These are phyloP conservation scores for Phragmatobia fuliginosa DNA, from an alignment of 2,888 invertebrate species.

Conservation along the genomic window DNA sequence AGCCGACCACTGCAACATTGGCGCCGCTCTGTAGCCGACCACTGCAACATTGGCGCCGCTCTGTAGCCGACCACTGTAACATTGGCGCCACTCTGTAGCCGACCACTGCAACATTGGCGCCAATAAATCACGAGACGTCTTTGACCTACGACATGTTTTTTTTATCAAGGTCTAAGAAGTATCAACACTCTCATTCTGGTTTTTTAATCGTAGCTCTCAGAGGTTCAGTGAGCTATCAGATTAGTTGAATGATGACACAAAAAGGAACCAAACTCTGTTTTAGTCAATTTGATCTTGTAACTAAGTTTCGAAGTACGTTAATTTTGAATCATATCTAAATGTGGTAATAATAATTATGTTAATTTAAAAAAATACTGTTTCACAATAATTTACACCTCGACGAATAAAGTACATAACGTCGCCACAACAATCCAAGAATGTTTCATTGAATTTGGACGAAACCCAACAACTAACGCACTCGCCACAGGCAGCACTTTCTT, in stretches of 20 bases:
- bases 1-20: not conserved
- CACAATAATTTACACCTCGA: not conserved
- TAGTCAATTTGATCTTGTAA: not conserved
- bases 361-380: no score
- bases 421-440: not conserved
- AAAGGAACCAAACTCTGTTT: not conserved
- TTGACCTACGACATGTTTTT: not conserved
- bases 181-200: no score
- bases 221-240: no score
- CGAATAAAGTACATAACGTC: not conserved
- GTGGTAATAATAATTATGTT: no score
- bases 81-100: not conserved
- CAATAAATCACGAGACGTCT: not conserved
- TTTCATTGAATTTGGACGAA: not conserved
- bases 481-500: not conserved
- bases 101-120: not conserved
- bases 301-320: not conserved
- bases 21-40: no score
- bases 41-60: no score
- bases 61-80: no score
- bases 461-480: not conserved
- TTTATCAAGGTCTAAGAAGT: not conserved
- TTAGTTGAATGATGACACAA: not conserved
- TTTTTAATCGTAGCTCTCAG: no score
- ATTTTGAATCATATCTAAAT: no score